phyloP scores from a whole-genome alignment of 1,140 invertebrate species.

The Cyclina sinensis region DNA sequence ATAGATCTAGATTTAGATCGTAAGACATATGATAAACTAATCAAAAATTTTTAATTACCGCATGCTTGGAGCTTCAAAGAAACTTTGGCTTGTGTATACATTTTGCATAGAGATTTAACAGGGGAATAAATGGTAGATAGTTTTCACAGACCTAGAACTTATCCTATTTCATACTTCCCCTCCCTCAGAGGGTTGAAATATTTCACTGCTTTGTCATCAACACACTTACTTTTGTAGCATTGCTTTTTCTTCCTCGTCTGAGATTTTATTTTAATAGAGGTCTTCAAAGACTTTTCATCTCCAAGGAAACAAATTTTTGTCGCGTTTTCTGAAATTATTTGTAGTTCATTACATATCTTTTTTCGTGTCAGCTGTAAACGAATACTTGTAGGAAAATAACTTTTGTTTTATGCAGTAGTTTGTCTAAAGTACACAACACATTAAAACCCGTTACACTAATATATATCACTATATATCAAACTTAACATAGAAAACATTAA shows the following conservation, averaged over 20 bases:
- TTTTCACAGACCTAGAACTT: conserved; percentile 52
- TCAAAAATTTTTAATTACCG: conserved; percentile 68
- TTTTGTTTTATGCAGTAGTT: too few species aligned
- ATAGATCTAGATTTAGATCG: conserved; percentile 63
- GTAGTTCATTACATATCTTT: too few species aligned
- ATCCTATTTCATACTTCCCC: conserved; percentile 60
- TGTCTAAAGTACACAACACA: too few species aligned
- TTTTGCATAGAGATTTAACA: conserved; percentile 67
- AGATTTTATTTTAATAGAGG: conserved; percentile 29
- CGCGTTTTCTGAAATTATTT: background rate
- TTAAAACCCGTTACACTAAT: too few species aligned
- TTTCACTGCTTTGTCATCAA: conserved; percentile 47
- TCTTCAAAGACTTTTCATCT: conserved; percentile 34
- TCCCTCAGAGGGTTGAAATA: conserved; percentile 53
- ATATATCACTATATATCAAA: too few species aligned
- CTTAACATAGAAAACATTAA: too few species aligned
- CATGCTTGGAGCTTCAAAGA: conserved; percentile 63
- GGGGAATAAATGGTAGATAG: conserved; percentile 66
- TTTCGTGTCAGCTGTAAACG: too few species aligned
- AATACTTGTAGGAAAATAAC: too few species aligned
- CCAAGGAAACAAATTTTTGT: conserved; percentile 11
- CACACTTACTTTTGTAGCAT: background rate
- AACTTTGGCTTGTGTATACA: conserved; percentile 62
- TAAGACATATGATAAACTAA: conserved; percentile 68
- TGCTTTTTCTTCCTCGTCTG: background rate